Evolutionary conservation across 2,113 vertebrate genomes (phyloP), one percentile per base, ranked within the genome.

Genomic region (Orientallactaga bullata): DNA sequence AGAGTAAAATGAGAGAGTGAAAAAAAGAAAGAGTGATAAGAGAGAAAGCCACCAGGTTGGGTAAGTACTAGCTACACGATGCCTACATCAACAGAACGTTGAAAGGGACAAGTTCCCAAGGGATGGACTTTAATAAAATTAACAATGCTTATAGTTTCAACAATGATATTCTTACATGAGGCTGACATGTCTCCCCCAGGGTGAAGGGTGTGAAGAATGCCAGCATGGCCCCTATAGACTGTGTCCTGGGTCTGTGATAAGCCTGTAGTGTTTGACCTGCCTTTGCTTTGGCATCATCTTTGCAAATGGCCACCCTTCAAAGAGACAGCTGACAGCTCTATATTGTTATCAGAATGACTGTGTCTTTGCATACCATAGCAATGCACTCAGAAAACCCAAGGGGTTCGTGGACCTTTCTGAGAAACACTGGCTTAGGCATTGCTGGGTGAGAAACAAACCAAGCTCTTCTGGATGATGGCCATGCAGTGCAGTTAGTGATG

Each of bases 1-100:
- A n/a, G 1, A 5, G 6, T 1, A 3, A 51, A 15, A 21, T 13
- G 23, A 13, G 0, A 0, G 7, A 37, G 17, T n/a, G n/a, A n/a
- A n/a, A n/a, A n/a, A n/a, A n/a, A n/a, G n/a, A n/a, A n/a, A n/a
- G n/a, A n/a, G n/a, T n/a, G n/a, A n/a, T n/a, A n/a, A n/a, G n/a
- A n/a, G 79, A 61, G 63, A 17, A 32, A 28, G 3, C 6, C 17
- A 1, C 2, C 37, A 51, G 10, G 32, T 51, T 23, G 30, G 2
- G 35, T 55, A 16, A 2, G 0, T 0, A 7, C 20, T 16, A 5
- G 23, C 32, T 55, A 15, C 55, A 55, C 12, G 55, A 55, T 55
- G 55, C 60, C 12, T 0, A 35, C 42, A 26, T 35, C 28, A 42
- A 74, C 1, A 68, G n/a, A 24, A 26, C 15, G 4, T 30, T 74